These are phyloP conservation scores for Helicoverpa assulta DNA, from an alignment of 2,888 invertebrate genomes.

Conservation along the genomic window DNA sequence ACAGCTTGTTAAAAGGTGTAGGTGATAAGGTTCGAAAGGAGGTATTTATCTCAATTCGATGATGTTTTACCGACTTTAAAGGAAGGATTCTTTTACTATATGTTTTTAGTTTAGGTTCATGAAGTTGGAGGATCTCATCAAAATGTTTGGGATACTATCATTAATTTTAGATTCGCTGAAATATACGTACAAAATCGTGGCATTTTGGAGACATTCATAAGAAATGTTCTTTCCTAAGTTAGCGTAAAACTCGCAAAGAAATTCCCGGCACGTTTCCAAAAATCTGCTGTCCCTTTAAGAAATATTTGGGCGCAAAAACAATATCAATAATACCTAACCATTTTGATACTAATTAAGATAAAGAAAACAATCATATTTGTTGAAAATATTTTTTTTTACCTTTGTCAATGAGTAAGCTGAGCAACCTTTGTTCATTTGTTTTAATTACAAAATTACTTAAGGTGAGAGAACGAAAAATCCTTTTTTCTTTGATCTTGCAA, in stretches of 20 bases:
- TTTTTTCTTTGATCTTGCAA: background rate
- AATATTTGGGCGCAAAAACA: background rate
- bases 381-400: background rate
- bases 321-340: background rate
- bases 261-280: background rate
- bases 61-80: too few species aligned
- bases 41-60: constrained; percentile 8
- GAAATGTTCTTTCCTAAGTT: background rate
- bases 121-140: too few species aligned
- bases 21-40: background rate
- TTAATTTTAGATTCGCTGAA: background rate
- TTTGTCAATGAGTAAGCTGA: too few species aligned
- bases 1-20: background rate
- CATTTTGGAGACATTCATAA: constrained; percentile 1
- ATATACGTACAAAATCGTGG: background rate
- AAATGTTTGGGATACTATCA: background rate
- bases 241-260: constrained; percentile 1
- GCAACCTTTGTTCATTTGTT: background rate
- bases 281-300: background rate
- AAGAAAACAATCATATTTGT: too few species aligned
- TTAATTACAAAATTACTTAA: background rate
- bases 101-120: too few species aligned
- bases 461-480: background rate
- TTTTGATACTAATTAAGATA: too few species aligned
- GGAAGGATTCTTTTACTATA: too few species aligned